These are phyloP conservation scores for Bothrops jararaca DNA, from an alignment of 2,113 vertebrate genomes.

Conservation along the genomic window DNA sequence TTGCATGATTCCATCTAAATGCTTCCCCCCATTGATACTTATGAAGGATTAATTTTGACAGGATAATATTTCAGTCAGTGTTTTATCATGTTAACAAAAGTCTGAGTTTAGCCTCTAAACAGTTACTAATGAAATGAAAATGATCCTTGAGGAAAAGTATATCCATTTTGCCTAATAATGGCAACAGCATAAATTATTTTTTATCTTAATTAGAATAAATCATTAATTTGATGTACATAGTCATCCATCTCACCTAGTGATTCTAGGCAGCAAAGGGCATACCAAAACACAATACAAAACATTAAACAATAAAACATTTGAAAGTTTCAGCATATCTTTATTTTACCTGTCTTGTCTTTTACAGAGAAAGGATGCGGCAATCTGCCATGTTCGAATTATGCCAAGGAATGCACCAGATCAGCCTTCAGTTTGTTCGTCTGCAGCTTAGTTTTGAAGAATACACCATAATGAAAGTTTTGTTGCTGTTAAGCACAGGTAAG, in stretches of 20 bases:
- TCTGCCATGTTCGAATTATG: constrained; percentile 98
- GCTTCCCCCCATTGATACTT: background rate
- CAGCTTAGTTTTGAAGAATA: constrained; percentile 96
- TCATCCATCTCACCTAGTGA: background rate
- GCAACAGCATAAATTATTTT: background rate
- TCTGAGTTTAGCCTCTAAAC: background rate
- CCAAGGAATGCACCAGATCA: constrained; percentile 96
- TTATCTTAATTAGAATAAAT: background rate
- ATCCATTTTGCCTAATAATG: background rate
- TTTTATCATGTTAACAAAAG: background rate
- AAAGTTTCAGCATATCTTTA: fast-evolving
- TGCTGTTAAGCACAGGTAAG: constrained; percentile 94
- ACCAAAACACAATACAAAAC: background rate
- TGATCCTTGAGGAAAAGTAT: background rate
- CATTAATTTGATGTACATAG: background rate
- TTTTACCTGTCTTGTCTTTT: background rate
- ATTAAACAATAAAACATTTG: background rate
- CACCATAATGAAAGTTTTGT: constrained; percentile 95
- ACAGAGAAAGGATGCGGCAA: constrained; percentile 95
- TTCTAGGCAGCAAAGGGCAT: background rate
- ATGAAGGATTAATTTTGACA: background rate
- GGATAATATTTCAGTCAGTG: background rate
- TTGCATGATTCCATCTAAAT: background rate
- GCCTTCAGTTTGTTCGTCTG: constrained; percentile 94
- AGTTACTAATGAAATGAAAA: background rate